Percentiles rank a stretch among this genome's conserved stretches.
Evolutionary conservation across 37 sponge, comb jelly and placozoan species (phyloP).

Genomic region (Sycon ciliatum): DNA sequence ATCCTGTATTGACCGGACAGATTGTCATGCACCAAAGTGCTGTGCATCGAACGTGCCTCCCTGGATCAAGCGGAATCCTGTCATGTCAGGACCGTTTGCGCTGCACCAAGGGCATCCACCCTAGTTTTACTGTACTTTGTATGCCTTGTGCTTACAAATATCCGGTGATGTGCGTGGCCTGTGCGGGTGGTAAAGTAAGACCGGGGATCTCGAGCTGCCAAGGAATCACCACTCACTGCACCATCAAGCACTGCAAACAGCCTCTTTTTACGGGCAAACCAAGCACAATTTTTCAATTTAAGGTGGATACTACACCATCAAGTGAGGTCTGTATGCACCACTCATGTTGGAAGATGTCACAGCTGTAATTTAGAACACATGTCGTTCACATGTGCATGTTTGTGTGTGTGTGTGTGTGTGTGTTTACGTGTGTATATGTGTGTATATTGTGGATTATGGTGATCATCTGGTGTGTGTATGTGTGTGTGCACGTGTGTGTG

Average conservation of each 20-base stretch:
- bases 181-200: too few relatives aligned
- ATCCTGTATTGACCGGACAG: not conserved
- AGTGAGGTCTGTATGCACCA: slow-evolving; percentile 59
- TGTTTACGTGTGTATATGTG: slow-evolving; percentile 2
- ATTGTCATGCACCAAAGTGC: too few relatives aligned
- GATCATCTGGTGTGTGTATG: not conserved
- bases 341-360: slow-evolving; percentile 24
- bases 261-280: not conserved
- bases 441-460: not conserved
- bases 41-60: too few relatives aligned
- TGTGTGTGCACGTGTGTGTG: not conserved
- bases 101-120: too few relatives aligned
- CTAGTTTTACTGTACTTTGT: too few relatives aligned
- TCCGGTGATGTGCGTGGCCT: too few relatives aligned
- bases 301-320: slow-evolving; percentile 23
- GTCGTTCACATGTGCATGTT: too few relatives aligned
- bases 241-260: not conserved
- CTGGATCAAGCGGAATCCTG: too few relatives aligned
- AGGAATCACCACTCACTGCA: not conserved
- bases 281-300: not conserved
- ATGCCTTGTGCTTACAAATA: too few relatives aligned
- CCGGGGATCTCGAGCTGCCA: too few relatives aligned
- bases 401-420: not conserved
- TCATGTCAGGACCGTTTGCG: too few relatives aligned
- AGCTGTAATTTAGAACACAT: too few relatives aligned